Percentiles rank a stretch among this genome's conserved stretches.
Evolutionary conservation across 2,113 vertebrate genomes (phyloP).

Genomic region (Alligator mississippiensis): DNA sequence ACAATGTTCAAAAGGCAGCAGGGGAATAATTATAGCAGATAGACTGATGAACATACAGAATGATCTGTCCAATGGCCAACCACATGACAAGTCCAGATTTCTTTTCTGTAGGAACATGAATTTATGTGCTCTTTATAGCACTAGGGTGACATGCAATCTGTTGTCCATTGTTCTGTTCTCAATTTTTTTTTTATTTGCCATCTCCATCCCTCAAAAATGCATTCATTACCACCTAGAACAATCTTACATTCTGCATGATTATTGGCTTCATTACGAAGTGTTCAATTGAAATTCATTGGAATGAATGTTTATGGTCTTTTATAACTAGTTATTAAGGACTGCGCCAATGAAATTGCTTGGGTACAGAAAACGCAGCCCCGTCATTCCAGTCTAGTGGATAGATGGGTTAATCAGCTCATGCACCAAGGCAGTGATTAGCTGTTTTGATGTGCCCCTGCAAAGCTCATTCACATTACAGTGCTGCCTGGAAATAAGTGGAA

Average conservation of each 20-base stretch:
- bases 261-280: background rate
- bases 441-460: background rate
- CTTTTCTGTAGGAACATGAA: background rate
- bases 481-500: background rate
- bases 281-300: conserved; percentile 36
- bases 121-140: background rate
- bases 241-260: background rate
- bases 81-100: background rate
- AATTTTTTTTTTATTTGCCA: background rate
- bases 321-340: conserved; percentile 35
- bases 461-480: background rate
- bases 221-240: conserved; percentile 12
- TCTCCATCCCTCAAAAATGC: conserved; percentile 7
- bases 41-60: background rate
- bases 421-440: background rate
- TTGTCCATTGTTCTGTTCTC: background rate
- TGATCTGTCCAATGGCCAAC: background rate
- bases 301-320: background rate
- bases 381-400: background rate
- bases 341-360: conserved; percentile 19
- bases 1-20: background rate
- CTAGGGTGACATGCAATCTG: background rate
- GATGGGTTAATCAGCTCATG: background rate
- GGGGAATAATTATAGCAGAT: background rate
- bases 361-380: background rate